These are phyloP conservation scores for Agrypnus murinus DNA, from an alignment of 2,888 invertebrate genomes.

Conservation along the genomic window DNA sequence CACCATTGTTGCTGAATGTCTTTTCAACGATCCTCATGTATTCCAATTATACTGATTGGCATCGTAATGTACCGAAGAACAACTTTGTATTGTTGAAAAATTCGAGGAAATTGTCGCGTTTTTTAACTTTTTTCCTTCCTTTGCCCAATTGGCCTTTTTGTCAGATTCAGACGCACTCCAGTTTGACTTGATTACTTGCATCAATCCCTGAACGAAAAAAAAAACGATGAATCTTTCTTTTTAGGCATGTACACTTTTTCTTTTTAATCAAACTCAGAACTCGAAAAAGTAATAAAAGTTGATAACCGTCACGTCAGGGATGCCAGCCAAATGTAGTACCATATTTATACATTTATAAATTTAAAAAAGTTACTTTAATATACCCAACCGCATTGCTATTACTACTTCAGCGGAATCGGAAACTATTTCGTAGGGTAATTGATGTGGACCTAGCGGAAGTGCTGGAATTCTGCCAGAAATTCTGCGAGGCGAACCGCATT, in stretches of 20 bases:
- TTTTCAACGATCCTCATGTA: constrained; percentile 34
- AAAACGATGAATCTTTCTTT: too few species aligned
- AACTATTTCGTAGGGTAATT: constrained; percentile 34
- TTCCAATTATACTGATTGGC: constrained; percentile 39
- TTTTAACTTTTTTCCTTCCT: background rate
- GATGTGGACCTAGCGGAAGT: constrained; percentile 23
- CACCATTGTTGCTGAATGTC: constrained; percentile 46
- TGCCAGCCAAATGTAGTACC: background rate
- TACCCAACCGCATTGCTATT: constrained; percentile 2
- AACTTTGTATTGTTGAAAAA: constrained; percentile 19
- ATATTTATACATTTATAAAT: background rate
- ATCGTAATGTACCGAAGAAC: constrained; percentile 23
- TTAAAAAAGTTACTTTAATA: background rate
- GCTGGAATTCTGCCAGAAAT: constrained; percentile 39
- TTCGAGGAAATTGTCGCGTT: constrained; percentile 23
- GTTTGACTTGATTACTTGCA: constrained; percentile 10
- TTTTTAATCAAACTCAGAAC: too few species aligned
- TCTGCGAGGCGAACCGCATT: constrained; percentile 28
- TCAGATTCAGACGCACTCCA: background rate
- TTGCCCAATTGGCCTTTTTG: constrained; percentile 9
- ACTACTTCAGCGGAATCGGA: constrained; percentile 18
- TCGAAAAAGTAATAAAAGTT: background rate
- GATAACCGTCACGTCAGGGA: too few species aligned
- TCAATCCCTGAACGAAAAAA: background rate
- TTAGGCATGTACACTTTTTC: too few species aligned